A percentile compares a stretch with the other conserved stretches of the same genome.
phyloP scores from a whole-genome alignment of 2,888 invertebrate genomes.

The Brachylomia viminalis region DNA sequence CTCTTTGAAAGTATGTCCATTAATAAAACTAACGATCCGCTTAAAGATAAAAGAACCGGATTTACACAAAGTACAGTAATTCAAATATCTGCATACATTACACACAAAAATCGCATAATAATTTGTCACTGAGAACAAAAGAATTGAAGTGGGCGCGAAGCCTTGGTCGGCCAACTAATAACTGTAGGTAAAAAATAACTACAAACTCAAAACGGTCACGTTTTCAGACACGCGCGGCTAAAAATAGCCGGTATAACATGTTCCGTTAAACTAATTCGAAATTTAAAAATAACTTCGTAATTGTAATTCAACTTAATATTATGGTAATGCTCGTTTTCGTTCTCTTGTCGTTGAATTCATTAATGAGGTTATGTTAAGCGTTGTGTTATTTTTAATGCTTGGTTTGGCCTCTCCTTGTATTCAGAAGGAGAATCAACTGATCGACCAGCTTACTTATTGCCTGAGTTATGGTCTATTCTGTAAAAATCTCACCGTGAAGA shows the following conservation, averaged over 20 bases:
- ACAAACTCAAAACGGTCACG: slow-evolving; percentile 50
- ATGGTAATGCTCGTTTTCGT: slow-evolving; percentile 19
- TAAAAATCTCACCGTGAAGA: no score
- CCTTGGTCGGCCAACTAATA: slow-evolving; percentile 32
- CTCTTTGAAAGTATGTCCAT: not conserved
- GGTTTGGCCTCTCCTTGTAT: no score
- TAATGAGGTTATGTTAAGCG: not conserved
- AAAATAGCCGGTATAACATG: slow-evolving; percentile 45
- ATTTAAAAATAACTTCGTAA: slow-evolving; percentile 41
- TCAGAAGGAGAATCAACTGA: no score
- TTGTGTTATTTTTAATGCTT: not conserved
- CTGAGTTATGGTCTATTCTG: no score
- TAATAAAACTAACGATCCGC: not conserved
- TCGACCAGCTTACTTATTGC: no score
- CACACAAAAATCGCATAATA: slow-evolving; percentile 42
- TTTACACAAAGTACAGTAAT: not conserved
- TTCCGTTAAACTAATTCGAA: slow-evolving; percentile 50
- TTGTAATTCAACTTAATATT: slow-evolving; percentile 47
- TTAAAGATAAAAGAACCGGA: not conserved
- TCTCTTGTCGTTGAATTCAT: slow-evolving; percentile 4
- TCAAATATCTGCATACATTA: slow-evolving; percentile 18
- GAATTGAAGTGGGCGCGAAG: slow-evolving; percentile 13
- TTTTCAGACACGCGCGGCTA: slow-evolving; percentile 54
- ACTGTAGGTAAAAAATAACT: slow-evolving; percentile 29
- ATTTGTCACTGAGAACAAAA: slow-evolving; percentile 40